A percentile compares a stretch with the other conserved stretches of the same genome.
These are phyloP conservation scores for Lonchura striata DNA, from an alignment of 2,113 vertebrate species.

Conservation along the genomic window DNA sequence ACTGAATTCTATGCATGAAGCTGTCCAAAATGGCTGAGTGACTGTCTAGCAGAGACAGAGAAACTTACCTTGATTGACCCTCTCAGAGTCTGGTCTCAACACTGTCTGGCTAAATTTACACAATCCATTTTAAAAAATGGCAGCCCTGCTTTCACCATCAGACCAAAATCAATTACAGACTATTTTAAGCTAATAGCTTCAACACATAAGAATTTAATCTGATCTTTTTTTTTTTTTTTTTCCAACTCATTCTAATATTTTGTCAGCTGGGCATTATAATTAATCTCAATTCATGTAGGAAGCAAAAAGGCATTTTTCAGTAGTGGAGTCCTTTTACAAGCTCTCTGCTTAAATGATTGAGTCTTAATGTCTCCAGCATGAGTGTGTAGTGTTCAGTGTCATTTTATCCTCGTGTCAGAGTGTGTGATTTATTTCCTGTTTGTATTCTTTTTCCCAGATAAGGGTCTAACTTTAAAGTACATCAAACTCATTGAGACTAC, in stretches of 20 bases:
- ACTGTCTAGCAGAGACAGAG: neutral
- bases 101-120: neutral
- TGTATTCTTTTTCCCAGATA: neutral
- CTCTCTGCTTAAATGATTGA: neutral
- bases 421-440: neutral
- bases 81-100: neutral
- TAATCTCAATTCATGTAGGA: neutral
- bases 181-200: conserved; percentile 42
- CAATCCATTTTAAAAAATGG: neutral
- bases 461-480: neutral
- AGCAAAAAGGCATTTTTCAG: conserved; percentile 10
- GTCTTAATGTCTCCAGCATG: neutral
- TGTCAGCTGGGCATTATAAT: neutral
- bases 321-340: neutral
- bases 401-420: neutral
- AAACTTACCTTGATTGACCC: neutral
- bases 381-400: neutral
- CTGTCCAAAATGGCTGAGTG: neutral
- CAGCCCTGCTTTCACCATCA: neutral
- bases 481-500: neutral
- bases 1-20: neutral
- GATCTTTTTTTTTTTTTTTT: neutral
- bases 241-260: neutral
- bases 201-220: neutral
- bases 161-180: neutral